Base-by-base conservation (phyloP, 1,140 invertebrate genomes). In the Philopotamus ludificatus region DNA sequence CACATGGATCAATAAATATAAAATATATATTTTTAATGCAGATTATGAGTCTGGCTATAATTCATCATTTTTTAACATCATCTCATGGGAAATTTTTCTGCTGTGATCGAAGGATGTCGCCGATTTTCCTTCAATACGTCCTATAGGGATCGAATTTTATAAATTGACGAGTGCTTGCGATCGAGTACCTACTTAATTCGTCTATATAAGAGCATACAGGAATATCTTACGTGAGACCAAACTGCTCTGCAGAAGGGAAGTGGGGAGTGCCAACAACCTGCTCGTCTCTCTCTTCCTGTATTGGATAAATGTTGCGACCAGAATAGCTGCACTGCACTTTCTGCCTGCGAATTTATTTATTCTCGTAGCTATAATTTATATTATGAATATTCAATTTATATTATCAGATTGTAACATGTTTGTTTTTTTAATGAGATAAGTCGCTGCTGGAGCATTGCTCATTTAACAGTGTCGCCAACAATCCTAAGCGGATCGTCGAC, bases 181-280 rank as follows among this genome's bases (percentile, higher is more conserved):
- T 16, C 15, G 18, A 47, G 44, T 4, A 47, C 44, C n/a, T n/a
- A n/a, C n/a, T 8, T 47, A 47, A 47, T 47, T 47, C 44, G 18
- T 47, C 44, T 47, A 47, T 47, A 47, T 47, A 47, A 47, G 44
- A 47, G 44, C 44, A 47, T 47, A 47, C 44, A 47, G 44, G 44
- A 47, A 47, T 47, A 47, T 16, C 44, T 47, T 47, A 47, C 44
- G 44, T 47, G 44, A 47, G 44, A 47, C 44, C 8, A 47, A 47
- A 47, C 44, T 47, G 44, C 44, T 47, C 44, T 47, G 44, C 8
- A 47, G 44, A 47, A 15, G 44, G 44, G 44, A 47, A 47, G 44
- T 47, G 44, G 44, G 44, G 44, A 47, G 44, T 9, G 44, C 44
- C 44, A 47, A 47, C 44, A 47, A 47, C 44, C 44, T 47, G 44